phyloP scores from a whole-genome alignment of 1,140 invertebrate genomes.

The Eueides isabella region DNA sequence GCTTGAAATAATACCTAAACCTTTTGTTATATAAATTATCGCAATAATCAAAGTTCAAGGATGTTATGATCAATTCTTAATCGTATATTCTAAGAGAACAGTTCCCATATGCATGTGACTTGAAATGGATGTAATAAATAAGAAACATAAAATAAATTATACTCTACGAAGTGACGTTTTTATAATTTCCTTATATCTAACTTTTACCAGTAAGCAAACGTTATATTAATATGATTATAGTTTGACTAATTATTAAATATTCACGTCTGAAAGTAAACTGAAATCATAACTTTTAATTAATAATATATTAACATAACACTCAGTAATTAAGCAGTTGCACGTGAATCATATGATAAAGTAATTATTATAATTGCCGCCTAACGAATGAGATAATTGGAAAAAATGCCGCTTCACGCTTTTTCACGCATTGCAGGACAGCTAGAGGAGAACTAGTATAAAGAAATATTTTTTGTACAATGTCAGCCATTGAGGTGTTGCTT shows the following conservation, averaged over 20 bases:
- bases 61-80: background rate
- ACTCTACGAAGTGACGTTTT: background rate
- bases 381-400: background rate
- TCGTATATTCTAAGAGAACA: background rate
- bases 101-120: background rate
- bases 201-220: too few relatives aligned
- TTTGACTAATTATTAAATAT: background rate
- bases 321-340: background rate
- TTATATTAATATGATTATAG: too few relatives aligned
- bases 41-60: background rate
- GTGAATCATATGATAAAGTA: background rate
- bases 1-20: too few relatives aligned
- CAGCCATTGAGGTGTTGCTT: too few relatives aligned
- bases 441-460: background rate
- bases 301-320: background rate
- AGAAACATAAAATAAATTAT: slow-evolving; percentile 19
- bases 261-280: background rate
- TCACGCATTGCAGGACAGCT: background rate
- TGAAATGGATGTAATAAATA: slow-evolving; percentile 7
- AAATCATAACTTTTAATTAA: background rate
- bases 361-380: background rate
- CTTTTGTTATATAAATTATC: background rate
- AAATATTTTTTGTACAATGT: background rate
- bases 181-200: background rate
- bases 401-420: background rate